phyloP scores from a whole-genome alignment of 2,113 vertebrate genomes.

The Tachysurus fulvidraco region DNA sequence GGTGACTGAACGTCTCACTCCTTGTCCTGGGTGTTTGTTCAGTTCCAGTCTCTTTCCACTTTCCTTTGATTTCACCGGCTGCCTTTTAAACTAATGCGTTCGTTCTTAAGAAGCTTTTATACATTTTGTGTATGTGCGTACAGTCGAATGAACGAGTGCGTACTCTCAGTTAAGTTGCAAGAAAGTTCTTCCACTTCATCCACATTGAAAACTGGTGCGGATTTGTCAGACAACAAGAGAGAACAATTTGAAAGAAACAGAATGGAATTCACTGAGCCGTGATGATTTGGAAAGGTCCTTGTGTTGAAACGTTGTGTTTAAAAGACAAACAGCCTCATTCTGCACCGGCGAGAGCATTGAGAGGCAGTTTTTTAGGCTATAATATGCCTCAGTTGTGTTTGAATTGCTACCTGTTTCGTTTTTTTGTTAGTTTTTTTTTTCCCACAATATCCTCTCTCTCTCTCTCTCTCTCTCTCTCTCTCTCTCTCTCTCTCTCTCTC shows the following conservation, averaged over 20 bases:
- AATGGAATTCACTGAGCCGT: background rate
- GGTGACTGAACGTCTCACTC: background rate
- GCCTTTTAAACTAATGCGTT: background rate
- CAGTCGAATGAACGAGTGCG: constrained; percentile 19
- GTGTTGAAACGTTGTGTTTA: constrained; percentile 42
- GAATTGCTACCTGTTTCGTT: constrained; percentile 12
- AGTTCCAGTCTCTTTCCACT: background rate
- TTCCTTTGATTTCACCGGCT: background rate
- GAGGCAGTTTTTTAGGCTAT: constrained; percentile 1
- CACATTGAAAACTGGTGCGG: background rate
- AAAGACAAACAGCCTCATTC: constrained; percentile 41
- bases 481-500: background rate
- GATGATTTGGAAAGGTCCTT: constrained; percentile 45
- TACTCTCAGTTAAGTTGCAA: constrained; percentile 14
- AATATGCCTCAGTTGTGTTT: constrained; percentile 23
- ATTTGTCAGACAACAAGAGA: background rate
- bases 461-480: background rate
- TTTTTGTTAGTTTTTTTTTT: constrained; percentile 1
- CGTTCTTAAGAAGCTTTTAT: background rate
- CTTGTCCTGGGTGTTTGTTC: background rate
- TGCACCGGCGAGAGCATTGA: background rate
- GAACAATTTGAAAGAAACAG: constrained; percentile 16
- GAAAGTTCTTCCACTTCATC: constrained; percentile 31
- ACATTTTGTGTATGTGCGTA: background rate
- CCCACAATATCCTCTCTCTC: background rate